Evolutionary conservation across 1,140 invertebrate species (phyloP).

Genomic region (Chionoecetes opilio): DNA sequence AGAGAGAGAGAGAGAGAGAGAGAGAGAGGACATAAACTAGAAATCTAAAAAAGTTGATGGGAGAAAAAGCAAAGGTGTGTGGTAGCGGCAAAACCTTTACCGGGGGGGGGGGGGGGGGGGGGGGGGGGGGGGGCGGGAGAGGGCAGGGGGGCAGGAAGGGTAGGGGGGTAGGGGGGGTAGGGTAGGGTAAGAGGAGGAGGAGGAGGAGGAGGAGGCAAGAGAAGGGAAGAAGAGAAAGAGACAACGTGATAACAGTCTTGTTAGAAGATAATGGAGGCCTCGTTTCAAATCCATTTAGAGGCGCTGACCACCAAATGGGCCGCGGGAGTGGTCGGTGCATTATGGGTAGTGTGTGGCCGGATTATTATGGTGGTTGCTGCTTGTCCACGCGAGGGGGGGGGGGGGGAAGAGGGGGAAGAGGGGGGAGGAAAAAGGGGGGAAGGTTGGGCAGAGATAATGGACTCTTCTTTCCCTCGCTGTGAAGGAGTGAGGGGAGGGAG

Average conservation of each 20-base stretch:
- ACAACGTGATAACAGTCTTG: slow-evolving; percentile 15
- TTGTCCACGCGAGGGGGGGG: slow-evolving; percentile 7
- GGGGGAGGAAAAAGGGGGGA: slow-evolving; percentile 32
- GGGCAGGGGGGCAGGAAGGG: background rate
- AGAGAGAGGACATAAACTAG: background rate
- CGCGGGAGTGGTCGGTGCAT: slow-evolving; percentile 64
- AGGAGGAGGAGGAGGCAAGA: background rate
- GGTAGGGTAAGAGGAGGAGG: background rate
- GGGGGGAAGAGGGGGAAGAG: background rate
- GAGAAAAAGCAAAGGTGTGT: background rate
- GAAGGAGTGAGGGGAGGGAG: background rate
- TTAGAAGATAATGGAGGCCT: slow-evolving; percentile 69
- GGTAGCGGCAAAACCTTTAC: background rate
- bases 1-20: slow-evolving; percentile 32
- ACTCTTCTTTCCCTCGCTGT: background rate
- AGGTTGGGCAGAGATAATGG: background rate
- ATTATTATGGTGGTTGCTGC: slow-evolving; percentile 38
- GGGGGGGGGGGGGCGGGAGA: background rate
- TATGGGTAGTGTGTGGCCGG: slow-evolving; percentile 70
- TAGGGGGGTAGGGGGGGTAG: background rate
- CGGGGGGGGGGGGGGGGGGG: background rate
- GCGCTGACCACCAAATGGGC: slow-evolving; percentile 70
- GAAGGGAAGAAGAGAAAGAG: slow-evolving; percentile 23
- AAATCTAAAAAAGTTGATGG: too few relatives aligned
- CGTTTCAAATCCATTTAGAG: slow-evolving; percentile 78